These are phyloP conservation scores for Eonycteris spelaea DNA, from an alignment of 2,113 vertebrate genomes.

Conservation along the genomic window DNA sequence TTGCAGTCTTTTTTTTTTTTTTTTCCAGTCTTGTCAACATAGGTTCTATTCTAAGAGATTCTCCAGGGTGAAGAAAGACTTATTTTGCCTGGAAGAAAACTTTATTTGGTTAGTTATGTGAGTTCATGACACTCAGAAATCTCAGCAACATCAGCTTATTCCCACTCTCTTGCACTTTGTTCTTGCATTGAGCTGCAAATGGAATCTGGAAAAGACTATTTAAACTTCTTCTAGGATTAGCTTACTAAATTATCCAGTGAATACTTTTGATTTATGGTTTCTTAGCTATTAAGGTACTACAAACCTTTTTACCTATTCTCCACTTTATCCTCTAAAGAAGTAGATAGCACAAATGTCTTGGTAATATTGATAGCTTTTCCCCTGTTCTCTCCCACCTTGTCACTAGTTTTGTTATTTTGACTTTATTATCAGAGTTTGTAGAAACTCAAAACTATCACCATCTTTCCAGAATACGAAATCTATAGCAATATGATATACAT, in stretches of 20 bases:
- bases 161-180: not conserved
- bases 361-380: not conserved
- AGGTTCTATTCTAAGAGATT: not conserved
- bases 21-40: not conserved
- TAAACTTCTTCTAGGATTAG: not conserved
- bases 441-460: not conserved
- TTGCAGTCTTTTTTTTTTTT: not conserved
- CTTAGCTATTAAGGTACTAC: not conserved
- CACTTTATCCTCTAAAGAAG: not conserved
- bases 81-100: not conserved
- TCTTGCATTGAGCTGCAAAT: not conserved
- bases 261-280: not conserved
- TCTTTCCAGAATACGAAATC: not conserved
- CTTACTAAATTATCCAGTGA: not conserved
- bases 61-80: not conserved
- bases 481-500: not conserved
- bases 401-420: not conserved
- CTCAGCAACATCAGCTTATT: not conserved
- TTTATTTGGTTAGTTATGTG: not conserved
- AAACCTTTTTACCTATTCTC: not conserved
- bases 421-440: not conserved
- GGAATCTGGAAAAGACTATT: not conserved
- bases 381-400: not conserved
- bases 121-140: not conserved
- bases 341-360: not conserved